A percentile compares a stretch with the other conserved stretches of the same genome.
phyloP scores from a whole-genome alignment of 2,797 vertebrate species.

The Acrossocheilus wenchowensis region DNA sequence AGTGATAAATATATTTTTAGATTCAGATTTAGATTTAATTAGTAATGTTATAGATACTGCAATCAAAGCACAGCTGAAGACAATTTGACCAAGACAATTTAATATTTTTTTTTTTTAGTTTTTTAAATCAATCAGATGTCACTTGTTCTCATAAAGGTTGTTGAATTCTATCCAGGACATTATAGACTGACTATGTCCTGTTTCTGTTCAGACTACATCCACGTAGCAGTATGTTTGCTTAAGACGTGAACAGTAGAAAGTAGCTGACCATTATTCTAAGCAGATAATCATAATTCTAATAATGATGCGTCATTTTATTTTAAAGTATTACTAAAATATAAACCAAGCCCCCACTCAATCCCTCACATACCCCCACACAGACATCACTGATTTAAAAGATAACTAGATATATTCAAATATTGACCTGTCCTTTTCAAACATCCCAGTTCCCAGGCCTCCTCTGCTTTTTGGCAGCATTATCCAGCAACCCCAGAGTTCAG shows the following conservation, averaged over 20 bases:
- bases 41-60: not conserved
- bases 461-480: constrained; percentile 55
- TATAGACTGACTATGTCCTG: not conserved
- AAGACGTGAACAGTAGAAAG: not conserved
- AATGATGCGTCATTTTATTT: constrained; percentile 1
- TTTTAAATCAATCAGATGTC: not conserved
- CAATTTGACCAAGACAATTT: not conserved
- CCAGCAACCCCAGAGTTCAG: constrained; percentile 31
- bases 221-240: not conserved
- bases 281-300: constrained; percentile 12
- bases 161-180: constrained; percentile 4
- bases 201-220: not conserved
- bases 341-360: not conserved
- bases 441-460: constrained; percentile 57
- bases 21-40: not conserved
- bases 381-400: constrained; percentile 48
- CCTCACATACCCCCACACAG: constrained; percentile 3
- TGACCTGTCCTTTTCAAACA: constrained; percentile 61
- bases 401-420: constrained; percentile 58
- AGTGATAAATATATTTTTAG: not conserved
- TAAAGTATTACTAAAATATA: constrained; percentile 37
- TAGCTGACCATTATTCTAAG: not conserved
- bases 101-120: too few species aligned
- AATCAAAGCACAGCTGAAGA: not conserved
- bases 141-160: not conserved